These are phyloP conservation scores for Argyra leucocephala DNA, from an alignment of 2,888 invertebrate species.

Conservation along the genomic window DNA sequence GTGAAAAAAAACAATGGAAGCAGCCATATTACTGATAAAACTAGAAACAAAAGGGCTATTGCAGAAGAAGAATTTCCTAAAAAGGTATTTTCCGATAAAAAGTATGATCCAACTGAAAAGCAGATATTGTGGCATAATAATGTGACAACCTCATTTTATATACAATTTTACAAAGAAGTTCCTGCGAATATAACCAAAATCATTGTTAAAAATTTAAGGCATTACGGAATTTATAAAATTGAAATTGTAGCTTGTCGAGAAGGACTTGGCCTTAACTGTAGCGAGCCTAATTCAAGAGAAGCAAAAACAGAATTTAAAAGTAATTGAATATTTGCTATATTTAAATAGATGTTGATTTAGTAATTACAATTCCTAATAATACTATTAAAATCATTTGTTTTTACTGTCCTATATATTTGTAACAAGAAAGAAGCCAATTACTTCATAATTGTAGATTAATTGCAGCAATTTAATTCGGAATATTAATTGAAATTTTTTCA, in stretches of 20 bases:
- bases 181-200: slow-evolving; percentile 41
- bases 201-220: slow-evolving; percentile 55
- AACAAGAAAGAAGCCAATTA: no score
- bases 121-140: slow-evolving; percentile 17
- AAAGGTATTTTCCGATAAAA: background rate
- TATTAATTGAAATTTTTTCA: no score
- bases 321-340: background rate
- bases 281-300: background rate
- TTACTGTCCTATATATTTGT: no score
- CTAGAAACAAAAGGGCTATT: background rate
- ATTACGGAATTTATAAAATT: slow-evolving; percentile 69
- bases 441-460: no score
- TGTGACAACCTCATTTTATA: slow-evolving; percentile 24
- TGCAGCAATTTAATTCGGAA: no score
- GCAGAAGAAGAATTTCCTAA: slow-evolving; percentile 5
- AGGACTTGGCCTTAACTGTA: slow-evolving; percentile 25
- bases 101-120: background rate
- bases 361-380: no score
- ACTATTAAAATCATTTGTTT: no score
- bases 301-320: background rate
- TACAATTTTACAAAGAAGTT: slow-evolving; percentile 27
- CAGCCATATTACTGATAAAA: background rate
- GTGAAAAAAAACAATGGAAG: slow-evolving; percentile 26
- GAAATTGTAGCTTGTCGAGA: slow-evolving; percentile 69
- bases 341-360: no score